Evolutionary conservation across 1,140 invertebrate species (phyloP), one percentile per base, ranked within the genome.

Genomic region (Lepidotrigona ventralis): DNA sequence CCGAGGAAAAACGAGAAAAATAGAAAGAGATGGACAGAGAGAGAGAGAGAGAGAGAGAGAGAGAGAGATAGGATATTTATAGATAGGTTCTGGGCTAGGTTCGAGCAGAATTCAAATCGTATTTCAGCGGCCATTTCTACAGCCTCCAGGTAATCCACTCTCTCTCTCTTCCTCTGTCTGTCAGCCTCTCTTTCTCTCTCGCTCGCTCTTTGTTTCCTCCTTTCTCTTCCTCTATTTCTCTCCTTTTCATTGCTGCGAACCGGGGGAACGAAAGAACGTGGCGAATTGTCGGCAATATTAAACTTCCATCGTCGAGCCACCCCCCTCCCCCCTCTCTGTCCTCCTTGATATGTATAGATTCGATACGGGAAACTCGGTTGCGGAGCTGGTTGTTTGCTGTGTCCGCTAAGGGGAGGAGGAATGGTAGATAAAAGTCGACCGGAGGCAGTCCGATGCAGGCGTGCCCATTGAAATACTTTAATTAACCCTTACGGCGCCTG

Each of bases 381-480:
- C 78, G 69, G 82, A 87, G 88, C 81, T 26, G 80, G 83, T 89
- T 91, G 90, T 91, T 91, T 90, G 89, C 86, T 85, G 72, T 90
- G 85, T 87, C 86, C 86, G 83, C 68, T 85, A 73, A 58, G 78
- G 66, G 54, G 72, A 4, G 78, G 88, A 83, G 84, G 78, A 64
- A 64, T 70, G 79, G 73, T 80, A 64, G 85, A 90, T 91, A 86
- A 90, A 90, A 89, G 87, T 84, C 85, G 79, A 85, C 74, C 84
- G 75, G 84, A 86, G 81, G 77, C 79, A 84, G 87, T 82, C 84
- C 70, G 85, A 89, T 85, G 90, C 83, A 85, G 85, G 89, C 86
- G 86, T 87, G 90, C 85, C 85, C 87, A 91, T 91, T 91, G 90
- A 87, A 90, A 91, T 91, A 90, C 90, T 91, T 91, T 91, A 90